phyloP scores from a whole-genome alignment of 35 echinoderm and acorn worm species.

The Lytechinus pictus region DNA sequence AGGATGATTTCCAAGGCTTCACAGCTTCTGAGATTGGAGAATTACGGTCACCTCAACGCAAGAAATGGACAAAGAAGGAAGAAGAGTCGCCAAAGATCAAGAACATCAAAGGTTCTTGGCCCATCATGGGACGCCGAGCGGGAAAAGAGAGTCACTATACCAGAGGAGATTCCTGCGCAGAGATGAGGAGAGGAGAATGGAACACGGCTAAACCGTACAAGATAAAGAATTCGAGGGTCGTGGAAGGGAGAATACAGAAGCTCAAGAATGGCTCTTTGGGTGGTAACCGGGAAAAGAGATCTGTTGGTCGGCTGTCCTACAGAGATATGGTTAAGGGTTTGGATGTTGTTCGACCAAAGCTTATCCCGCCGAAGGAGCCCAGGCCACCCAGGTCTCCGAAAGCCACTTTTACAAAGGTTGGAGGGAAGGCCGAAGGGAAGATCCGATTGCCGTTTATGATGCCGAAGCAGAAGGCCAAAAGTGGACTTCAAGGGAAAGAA shows the following conservation, averaged over 20 bases:
- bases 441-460: not conserved
- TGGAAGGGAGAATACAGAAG: constrained; percentile 34
- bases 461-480: no score
- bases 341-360: constrained; percentile 22
- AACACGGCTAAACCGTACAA: constrained; percentile 47
- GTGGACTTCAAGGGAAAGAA: constrained; percentile 25
- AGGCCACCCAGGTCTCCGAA: not conserved
- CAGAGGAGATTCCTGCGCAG: constrained; percentile 35
- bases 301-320: constrained; percentile 22
- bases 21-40: constrained; percentile 58
- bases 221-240: constrained; percentile 34
- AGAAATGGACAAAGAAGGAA: not conserved
- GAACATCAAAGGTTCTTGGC: constrained; percentile 22
- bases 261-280: not conserved
- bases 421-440: not conserved
- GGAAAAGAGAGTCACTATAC: not conserved
- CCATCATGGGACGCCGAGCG: not conserved
- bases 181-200: constrained; percentile 66
- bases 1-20: constrained; percentile 88
- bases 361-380: not conserved
- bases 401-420: not conserved
- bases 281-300: not conserved
- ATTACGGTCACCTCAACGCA: not conserved
- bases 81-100: not conserved
- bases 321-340: constrained; percentile 54